Conservation (phyloP, 2,113 vertebrate species). For the Tupaia chinensis region DNA sequence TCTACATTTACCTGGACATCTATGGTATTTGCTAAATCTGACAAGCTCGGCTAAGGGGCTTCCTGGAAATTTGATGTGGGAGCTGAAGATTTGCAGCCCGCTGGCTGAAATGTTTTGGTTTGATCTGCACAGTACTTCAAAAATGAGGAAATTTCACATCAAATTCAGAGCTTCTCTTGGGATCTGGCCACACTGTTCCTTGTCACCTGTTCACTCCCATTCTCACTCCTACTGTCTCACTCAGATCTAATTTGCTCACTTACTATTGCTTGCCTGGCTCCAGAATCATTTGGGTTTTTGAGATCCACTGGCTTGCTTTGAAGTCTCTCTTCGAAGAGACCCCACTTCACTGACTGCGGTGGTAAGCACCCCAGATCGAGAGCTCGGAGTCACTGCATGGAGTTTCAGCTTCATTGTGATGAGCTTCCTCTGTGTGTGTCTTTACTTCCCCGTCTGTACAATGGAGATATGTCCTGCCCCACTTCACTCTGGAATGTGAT, state of each 20-base stretch:
- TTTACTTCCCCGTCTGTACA: background rate
- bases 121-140: background rate
- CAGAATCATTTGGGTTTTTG: background rate
- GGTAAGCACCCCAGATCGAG: too few species aligned
- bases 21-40: background rate
- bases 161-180: background rate
- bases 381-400: rapidly evolving
- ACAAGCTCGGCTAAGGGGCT: background rate
- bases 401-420: rapidly evolving
- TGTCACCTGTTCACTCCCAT: background rate
- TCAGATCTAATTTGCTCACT: background rate
- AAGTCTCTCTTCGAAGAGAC: too few species aligned
- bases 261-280: background rate
- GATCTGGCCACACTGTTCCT: background rate
- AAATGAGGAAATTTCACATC: background rate
- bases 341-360: rapidly evolving
- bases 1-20: background rate
- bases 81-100: background rate
- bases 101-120: background rate
- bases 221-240: too few species aligned
- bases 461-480: background rate
- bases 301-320: background rate
- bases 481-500: background rate
- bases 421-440: rapidly evolving
- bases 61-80: background rate